Evolutionary conservation across 2,888 invertebrate species (phyloP), one percentile per base, ranked within the genome.

Genomic region (Prostheceraeus crozeri): DNA sequence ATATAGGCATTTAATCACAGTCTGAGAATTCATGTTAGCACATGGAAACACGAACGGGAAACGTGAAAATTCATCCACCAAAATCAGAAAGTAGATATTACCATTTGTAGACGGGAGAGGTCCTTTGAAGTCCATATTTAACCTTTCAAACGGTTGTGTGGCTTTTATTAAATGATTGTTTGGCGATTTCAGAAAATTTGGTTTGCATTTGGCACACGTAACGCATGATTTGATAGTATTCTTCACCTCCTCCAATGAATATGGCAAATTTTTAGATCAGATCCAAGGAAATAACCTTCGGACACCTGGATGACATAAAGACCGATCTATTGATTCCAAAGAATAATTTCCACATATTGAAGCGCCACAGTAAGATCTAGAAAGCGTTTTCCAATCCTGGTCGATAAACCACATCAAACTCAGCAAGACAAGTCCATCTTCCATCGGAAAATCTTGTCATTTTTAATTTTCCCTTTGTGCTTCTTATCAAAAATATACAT

Each of bases 61-160:
- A 28, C 60, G 31, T 1, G 64, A 62, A 14, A 30, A 66, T 21
- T 65, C 65, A 35, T 66, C 64, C 0, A 66, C 57, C n/a, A 66
- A 45, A 1, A 54, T 61, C n/a, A 63, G 45, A 8, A 65, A n/a
- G 23, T 60, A 66, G 4, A n/a, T 53, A 45, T 64, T 65, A 23
- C 31, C 53, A 4, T 62, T 40, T 2, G 16, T 8, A 21, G 58
- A 57, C 2, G 64, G 60, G 3, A 64, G 27, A 16, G 61, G 65
- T 1, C 63, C 64, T 31, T 64, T 64, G 33, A 65, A 66, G 19
- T 66, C 56, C 10, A 65, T 3, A 31, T 59, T 65, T 1, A 66
- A 36, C 21, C 63, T 57, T 57, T 66, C 63, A 33, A 60, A 61
- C 1, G 57, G 61, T 1, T 58, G 28, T 11, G 62, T 65, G 8